A percentile compares a stretch with the other conserved stretches of the same genome.
Evolutionary conservation across 2,888 invertebrate genomes (phyloP).

Genomic region (Acleris cristana): DNA sequence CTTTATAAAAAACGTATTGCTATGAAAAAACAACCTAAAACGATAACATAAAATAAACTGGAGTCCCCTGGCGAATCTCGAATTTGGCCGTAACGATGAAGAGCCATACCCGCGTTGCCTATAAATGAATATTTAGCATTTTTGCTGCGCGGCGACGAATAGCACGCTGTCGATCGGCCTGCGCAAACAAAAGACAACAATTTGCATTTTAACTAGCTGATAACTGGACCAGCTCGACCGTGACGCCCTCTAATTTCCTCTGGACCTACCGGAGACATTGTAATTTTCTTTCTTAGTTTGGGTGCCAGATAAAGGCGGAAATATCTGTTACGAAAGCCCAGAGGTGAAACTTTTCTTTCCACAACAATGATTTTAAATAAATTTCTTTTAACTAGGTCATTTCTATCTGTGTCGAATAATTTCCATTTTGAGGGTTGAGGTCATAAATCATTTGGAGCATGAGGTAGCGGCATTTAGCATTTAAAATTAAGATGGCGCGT

Average conservation of each 20-base stretch:
- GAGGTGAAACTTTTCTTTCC: slow-evolving; percentile 57
- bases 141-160: slow-evolving; percentile 55
- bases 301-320: slow-evolving; percentile 61
- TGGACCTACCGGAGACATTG: slow-evolving; percentile 58
- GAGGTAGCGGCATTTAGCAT: neutral
- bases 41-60: slow-evolving; percentile 34
- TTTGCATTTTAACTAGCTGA: slow-evolving; percentile 81
- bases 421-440: slow-evolving; percentile 3
- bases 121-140: slow-evolving; percentile 74
- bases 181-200: slow-evolving; percentile 75
- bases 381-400: slow-evolving; percentile 47
- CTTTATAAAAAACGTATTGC: neutral
- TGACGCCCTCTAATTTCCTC: slow-evolving; percentile 64
- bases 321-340: slow-evolving; percentile 57
- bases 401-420: neutral
- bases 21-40: slow-evolving; percentile 24
- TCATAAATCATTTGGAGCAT: slow-evolving; percentile 8
- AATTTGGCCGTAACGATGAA: slow-evolving; percentile 50
- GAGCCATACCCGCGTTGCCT: slow-evolving; percentile 58
- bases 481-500: slow-evolving; percentile 6
- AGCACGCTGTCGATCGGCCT: slow-evolving; percentile 59
- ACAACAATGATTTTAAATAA: slow-evolving; percentile 49
- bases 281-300: slow-evolving; percentile 64
- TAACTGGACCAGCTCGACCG: slow-evolving; percentile 66
- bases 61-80: slow-evolving; percentile 36